Percentiles rank a stretch among this genome's conserved stretches.
phyloP scores from a whole-genome alignment of 2,113 vertebrate genomes.

The Sinocyclocheilus anshuiensis region DNA sequence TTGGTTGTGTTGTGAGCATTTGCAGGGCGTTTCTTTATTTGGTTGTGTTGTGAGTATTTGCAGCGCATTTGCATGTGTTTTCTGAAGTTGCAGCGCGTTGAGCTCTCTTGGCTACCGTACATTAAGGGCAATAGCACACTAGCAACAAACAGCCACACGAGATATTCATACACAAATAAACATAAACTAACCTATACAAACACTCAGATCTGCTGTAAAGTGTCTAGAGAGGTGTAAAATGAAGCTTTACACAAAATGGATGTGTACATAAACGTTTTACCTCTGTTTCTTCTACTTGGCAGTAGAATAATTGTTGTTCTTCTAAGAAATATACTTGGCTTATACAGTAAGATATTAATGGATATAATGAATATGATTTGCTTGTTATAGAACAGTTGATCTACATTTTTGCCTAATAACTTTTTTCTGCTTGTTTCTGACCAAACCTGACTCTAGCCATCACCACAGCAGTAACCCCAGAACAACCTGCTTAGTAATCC shows the following conservation, averaged over 20 bases:
- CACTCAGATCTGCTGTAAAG: background rate
- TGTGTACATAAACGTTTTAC: too few species aligned
- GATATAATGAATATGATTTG: background rate
- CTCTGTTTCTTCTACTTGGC: background rate
- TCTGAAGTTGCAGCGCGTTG: too few species aligned
- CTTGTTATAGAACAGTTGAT: background rate
- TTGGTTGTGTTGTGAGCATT: too few species aligned
- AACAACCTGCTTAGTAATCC: background rate
- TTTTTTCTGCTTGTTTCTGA: background rate
- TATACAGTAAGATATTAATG: background rate
- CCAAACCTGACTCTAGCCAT: background rate
- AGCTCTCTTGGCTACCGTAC: too few species aligned
- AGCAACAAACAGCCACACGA: background rate
- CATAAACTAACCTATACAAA: background rate
- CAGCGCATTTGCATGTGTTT: too few species aligned
- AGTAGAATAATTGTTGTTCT: background rate
- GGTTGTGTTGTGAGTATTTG: too few species aligned
- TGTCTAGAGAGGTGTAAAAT: background rate
- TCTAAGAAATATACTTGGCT: background rate
- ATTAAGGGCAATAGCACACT: background rate
- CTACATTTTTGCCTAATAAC: background rate
- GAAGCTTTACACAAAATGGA: background rate
- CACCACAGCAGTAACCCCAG: too few species aligned
- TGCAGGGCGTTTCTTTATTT: too few species aligned
- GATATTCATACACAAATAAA: slow-evolving; percentile 4